phyloP scores from a whole-genome alignment of 1,140 invertebrate species.

The Drosophila grimshawi region DNA sequence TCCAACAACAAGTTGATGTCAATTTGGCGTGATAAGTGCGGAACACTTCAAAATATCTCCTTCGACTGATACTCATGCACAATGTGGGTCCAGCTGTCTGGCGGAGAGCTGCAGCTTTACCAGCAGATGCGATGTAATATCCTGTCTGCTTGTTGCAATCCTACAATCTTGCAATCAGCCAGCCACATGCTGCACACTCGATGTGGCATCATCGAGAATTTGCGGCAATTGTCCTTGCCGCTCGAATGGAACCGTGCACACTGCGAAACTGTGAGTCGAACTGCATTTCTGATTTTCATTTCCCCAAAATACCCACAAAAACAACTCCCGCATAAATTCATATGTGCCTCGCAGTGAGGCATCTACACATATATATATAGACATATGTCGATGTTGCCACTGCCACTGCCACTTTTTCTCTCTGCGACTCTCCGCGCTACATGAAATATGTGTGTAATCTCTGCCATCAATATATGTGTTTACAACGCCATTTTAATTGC shows the following conservation, averaged over 20 bases:
- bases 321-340: background rate
- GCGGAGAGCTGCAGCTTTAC: background rate
- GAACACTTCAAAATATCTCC: slow-evolving; percentile 4
- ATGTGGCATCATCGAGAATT: slow-evolving; percentile 46
- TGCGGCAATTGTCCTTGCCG: slow-evolving; percentile 39
- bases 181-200: slow-evolving; percentile 17
- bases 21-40: background rate
- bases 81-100: slow-evolving; percentile 4
- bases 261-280: slow-evolving; percentile 11
- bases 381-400: no score
- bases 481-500: slow-evolving; percentile 56
- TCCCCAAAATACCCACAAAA: background rate
- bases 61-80: slow-evolving; percentile 25
- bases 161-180: background rate
- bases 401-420: no score
- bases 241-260: slow-evolving; percentile 40
- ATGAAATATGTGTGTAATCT: slow-evolving; percentile 56
- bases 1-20: background rate
- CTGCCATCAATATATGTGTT: slow-evolving; percentile 48
- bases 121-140: background rate
- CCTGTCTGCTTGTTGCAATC: background rate
- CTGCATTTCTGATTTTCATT: slow-evolving; percentile 41
- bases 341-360: background rate
- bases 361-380: background rate
- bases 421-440: slow-evolving; percentile 18